Conservation (phyloP, 2,113 vertebrate species). For the Mellivora capensis region DNA sequence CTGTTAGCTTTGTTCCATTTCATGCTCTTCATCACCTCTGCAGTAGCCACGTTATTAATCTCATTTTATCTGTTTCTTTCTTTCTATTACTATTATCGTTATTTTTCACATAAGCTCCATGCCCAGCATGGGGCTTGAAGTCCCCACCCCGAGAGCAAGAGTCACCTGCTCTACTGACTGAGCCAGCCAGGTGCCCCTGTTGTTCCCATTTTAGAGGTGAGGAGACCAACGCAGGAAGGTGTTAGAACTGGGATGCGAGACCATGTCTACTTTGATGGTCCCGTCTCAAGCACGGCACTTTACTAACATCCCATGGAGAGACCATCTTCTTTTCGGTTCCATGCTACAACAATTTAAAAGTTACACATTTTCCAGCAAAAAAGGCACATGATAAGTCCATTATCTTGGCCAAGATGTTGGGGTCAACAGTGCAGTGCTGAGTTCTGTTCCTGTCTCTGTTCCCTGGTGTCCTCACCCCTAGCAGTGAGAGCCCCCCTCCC, state of each 20-base stretch:
- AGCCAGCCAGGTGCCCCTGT: neutral
- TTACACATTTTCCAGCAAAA: neutral
- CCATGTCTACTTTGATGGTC: neutral
- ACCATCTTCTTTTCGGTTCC: neutral
- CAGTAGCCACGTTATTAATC: neutral
- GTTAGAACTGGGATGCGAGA: neutral
- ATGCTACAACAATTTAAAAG: neutral
- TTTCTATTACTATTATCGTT: neutral
- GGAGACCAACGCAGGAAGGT: neutral
- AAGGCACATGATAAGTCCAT: neutral
- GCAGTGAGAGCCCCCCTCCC: neutral
- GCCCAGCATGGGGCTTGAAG: neutral
- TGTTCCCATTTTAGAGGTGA: neutral
- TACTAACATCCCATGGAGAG: neutral
- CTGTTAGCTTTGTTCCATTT: neutral
- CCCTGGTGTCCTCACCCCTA: fast-evolving
- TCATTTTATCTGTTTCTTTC: neutral
- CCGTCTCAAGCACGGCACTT: neutral
- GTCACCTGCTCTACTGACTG: neutral
- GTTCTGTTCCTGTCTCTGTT: neutral
- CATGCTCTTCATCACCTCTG: neutral
- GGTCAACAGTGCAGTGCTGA: neutral
- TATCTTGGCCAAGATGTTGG: neutral
- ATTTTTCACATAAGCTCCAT: neutral
- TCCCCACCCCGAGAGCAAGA: neutral